Evolutionary conservation across 2,113 vertebrate species (phyloP), one percentile per base, ranked within the genome.

Genomic region (Saguinus imperator): DNA sequence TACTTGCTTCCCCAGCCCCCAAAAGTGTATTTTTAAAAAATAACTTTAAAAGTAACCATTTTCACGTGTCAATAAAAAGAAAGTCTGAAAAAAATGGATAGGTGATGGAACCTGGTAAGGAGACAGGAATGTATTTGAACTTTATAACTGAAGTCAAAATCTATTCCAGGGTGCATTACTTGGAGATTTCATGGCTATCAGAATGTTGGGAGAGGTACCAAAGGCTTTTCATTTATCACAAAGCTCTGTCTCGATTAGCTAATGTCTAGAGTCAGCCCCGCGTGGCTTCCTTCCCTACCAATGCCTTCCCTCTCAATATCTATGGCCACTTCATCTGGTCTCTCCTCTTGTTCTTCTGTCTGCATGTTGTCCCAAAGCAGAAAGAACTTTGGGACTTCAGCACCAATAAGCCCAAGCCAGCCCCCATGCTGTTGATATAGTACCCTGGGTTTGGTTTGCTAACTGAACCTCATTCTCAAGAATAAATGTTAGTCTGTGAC

Each of bases 41-140:
- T 91, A 92, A 95, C n/a, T 61, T 81, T 91, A 83, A 84, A 89
- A 61, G 50, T 17, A 94, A 61, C 12, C 37, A 91, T 77, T 90
- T 40, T 29, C 57, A 43, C 68, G 50, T 84, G 29, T n/a, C 72
- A 68, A 50, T 50, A 35, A 50, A 75, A 81, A 89, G 86, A 35
- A 27, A 50, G 10, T 48, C 64, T 83, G 61, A 5, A 50, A 93
- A 88, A 92, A 50, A 32, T 43, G 13, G 17, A 13, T 13, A 77
- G 37, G 79, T 32, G 50, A 57, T 3, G 45, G 23, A 94, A 73
- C 11, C 45, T 90, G 43, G 32, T 23, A 94, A 20, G 37, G 32
- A 12, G 61, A 45, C 1, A 93, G 29, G 8, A 58, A 81, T 25
- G 20, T 3, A 77, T 87, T 17, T 92, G 81, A 81, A 64, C 7